Evolutionary conservation across 2,888 invertebrate genomes (phyloP).

Genomic region (Gryllus longicercus): DNA sequence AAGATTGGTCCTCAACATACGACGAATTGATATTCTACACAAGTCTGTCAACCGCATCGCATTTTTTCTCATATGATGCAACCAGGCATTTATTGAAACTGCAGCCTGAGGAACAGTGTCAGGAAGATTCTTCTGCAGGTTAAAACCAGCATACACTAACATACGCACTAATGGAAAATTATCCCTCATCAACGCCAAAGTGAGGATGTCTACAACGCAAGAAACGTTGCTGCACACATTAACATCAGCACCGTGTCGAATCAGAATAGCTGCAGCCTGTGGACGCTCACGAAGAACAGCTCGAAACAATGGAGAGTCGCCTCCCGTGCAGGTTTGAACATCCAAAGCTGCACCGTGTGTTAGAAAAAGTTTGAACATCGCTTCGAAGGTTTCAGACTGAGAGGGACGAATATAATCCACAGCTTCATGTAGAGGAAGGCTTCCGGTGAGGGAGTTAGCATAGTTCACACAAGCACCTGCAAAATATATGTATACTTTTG

Average conservation of each 20-base stretch:
- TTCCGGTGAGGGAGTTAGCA: slow-evolving; percentile 54
- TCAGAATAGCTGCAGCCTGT: slow-evolving; percentile 54
- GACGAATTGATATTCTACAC: slow-evolving; percentile 57
- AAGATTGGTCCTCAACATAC: slow-evolving; percentile 46
- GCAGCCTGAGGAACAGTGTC: slow-evolving; percentile 33
- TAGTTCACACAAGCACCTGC: slow-evolving; percentile 57
- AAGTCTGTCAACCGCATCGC: slow-evolving; percentile 56
- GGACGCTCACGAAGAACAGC: slow-evolving; percentile 53
- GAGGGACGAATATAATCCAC: slow-evolving; percentile 55
- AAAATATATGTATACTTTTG: slow-evolving; percentile 38
- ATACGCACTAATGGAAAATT: slow-evolving; percentile 42
- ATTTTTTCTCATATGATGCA: slow-evolving; percentile 49
- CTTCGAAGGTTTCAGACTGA: slow-evolving; percentile 50
- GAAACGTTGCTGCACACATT: slow-evolving; percentile 57
- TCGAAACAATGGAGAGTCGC: slow-evolving; percentile 55
- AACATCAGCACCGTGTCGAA: slow-evolving; percentile 62
- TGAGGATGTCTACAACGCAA: slow-evolving; percentile 45
- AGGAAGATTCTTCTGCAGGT: slow-evolving; percentile 37
- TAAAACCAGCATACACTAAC: slow-evolving; percentile 49
- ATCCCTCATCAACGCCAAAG: slow-evolving; percentile 40
- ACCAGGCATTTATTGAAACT: slow-evolving; percentile 48
- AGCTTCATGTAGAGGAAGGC: slow-evolving; percentile 60
- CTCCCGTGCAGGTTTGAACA: slow-evolving; percentile 44
- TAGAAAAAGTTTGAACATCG: slow-evolving; percentile 52
- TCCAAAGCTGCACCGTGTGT: slow-evolving; percentile 52